phyloP scores from a whole-genome alignment of 2,113 vertebrate species.

The Atractosteus spatula region DNA sequence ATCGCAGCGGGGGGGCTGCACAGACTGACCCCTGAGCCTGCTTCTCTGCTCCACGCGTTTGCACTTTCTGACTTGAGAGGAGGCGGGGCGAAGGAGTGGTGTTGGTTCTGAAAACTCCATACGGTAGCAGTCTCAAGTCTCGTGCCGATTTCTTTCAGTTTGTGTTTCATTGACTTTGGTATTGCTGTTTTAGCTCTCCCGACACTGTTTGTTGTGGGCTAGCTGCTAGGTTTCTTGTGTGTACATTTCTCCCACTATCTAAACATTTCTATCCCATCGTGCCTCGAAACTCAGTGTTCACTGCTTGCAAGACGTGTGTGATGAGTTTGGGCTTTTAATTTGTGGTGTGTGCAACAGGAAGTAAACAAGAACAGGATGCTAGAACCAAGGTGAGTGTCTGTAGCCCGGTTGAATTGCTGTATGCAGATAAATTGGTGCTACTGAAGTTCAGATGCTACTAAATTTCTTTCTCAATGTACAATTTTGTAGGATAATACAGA shows the following conservation, averaged over 20 bases:
- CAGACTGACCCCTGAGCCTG: conserved; percentile 12
- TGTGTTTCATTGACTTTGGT: conserved; percentile 7
- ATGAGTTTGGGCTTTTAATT: conserved; percentile 29
- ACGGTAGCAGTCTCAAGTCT: not conserved
- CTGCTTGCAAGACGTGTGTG: conserved; percentile 57
- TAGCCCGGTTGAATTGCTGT: not conserved
- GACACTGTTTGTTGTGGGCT: conserved; percentile 42
- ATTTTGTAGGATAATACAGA: no score
- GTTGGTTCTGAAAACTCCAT: no score
- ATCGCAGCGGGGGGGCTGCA: conserved; percentile 26
- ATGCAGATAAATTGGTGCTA: conserved; percentile 5
- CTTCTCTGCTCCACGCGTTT: no score
- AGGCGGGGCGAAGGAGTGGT: not conserved
- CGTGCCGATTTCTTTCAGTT: not conserved
- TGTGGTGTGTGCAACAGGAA: not conserved
- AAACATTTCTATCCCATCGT: conserved; percentile 55
- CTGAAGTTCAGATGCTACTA: no score
- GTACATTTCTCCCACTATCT: conserved; percentile 1
- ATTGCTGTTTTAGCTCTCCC: conserved; percentile 15
- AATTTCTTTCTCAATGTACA: no score
- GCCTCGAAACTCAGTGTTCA: conserved; percentile 70
- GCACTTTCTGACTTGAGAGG: not conserved
- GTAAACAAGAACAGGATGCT: not conserved
- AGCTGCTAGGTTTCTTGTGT: conserved; percentile 33
- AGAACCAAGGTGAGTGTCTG: conserved; percentile 14